Evolutionary conservation across 2,113 vertebrate genomes (phyloP), one percentile per base, ranked within the genome.

Genomic region (Chitala chitala): DNA sequence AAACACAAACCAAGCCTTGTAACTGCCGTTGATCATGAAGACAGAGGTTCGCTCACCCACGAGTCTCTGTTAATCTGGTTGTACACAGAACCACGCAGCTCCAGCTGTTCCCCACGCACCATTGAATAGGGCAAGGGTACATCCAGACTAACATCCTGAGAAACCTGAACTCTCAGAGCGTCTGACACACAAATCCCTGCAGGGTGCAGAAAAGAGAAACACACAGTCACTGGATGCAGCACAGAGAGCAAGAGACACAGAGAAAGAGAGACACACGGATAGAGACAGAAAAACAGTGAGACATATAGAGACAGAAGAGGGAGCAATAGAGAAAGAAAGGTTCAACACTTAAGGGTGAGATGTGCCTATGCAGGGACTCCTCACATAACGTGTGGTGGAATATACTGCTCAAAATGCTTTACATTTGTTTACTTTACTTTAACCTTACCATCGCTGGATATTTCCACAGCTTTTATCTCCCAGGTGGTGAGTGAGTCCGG

Each of bases 401-500:
- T n/a, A n/a, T 3, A 46, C n/a, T 26, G 22, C 40, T 24, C 0
- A 1, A 2, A 5, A 42, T 12, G 9, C 15, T 48, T 26, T 5
- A 44, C n/a, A 66, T 59, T 29, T 72, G 36, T n/a, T 20, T 5
- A 4, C 55, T 22, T 9, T 53, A 7, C 15, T 31, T 71, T 42
- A 4, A 6, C 13, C 90, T 81, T 69, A 94, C 96, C 96, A 29
- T 85, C 81, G 7, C 86, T 76, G 71, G 94, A 98, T 84, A 99
- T 89, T 72, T 93, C 91, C 69, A 98, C 75, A 3, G 94, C 93
- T 82, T 86, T 91, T 29, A 99, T 51, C 83, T 97, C 89, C 96
- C 97, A 99, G 17, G 93, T 96, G 50, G 96, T 96, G 29, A 99
- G 84, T 4, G 96, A 94, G 84, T 99, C 94, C 3, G 96, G 96